phyloP scores from a whole-genome alignment of 2,888 invertebrate genomes.

The Pammene fasciana region DNA sequence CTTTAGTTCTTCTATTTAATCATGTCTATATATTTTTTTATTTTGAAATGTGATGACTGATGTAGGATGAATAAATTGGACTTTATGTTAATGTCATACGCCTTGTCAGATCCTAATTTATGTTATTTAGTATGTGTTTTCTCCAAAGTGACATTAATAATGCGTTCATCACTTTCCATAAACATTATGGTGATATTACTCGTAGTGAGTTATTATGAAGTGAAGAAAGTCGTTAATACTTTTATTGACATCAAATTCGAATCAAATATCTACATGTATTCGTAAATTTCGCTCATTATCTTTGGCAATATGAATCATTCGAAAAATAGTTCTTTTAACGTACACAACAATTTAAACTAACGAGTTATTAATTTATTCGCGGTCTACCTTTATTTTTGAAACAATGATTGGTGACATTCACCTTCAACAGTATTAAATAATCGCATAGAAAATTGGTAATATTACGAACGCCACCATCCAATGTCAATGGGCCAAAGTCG shows the following conservation, averaged over 20 bases:
- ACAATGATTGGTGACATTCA: slow-evolving; percentile 18
- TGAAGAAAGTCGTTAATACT: neutral
- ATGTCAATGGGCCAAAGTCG: slow-evolving; percentile 37
- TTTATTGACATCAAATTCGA: neutral
- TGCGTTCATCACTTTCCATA: neutral
- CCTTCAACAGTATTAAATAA: slow-evolving; percentile 29
- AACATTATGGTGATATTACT: neutral
- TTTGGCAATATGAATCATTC: no score
- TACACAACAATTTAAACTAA: neutral
- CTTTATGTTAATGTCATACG: neutral
- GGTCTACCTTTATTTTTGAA: neutral
- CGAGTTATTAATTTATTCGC: neutral
- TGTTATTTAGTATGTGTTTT: neutral
- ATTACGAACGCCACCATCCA: slow-evolving; percentile 14
- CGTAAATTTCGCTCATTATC: no score
- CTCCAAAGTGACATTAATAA: neutral
- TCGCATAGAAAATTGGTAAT: slow-evolving; percentile 28
- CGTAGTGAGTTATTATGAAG: neutral
- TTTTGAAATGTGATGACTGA: no score
- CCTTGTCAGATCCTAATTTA: neutral
- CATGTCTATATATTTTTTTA: no score
- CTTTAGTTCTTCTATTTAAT: no score
- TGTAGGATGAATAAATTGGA: neutral
- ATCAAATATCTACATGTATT: no score
- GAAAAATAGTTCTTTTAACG: neutral